Evolutionary conservation across 2,888 invertebrate species (phyloP), one percentile per base, ranked within the genome.

Genomic region (Spialia ferax): DNA sequence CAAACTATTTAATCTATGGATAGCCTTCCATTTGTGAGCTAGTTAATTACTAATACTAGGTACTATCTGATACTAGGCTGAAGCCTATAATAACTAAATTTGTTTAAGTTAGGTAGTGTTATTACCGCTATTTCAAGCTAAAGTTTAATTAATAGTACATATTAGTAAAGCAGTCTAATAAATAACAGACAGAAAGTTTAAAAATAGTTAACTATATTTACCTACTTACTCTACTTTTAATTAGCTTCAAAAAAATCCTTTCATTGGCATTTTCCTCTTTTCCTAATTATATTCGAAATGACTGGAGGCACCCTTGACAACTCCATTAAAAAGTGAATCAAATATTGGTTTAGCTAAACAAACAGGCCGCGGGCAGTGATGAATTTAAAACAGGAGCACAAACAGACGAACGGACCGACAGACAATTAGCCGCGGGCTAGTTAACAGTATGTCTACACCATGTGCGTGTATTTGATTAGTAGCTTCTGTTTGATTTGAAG

Each of bases 381-480:
- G 88, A 87, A 87, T 89, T 80, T 85, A 83, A 67, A 66, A 65
- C 50, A 45, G 76, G 79, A 78, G 70, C 60, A 74, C 82, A 84
- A 77, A 86, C 82, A 85, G 66, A 83, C 82, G 78, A 74, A 82
- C 83, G 83, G 67, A 61, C 66, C 75, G 74, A 74, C 69, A 71
- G 73, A 48, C 89, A 91, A 91, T 91, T 91, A 91, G 91, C 92
- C 83, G 69, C 75, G 73, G 88, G 92, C 83, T 75, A 82, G 74
- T 73, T 68, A 75, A 77, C 79, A 80, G 75, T 67, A 70, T 22
- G 32, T n/a, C 20, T 20, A 48, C 45, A 11, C 72, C 78, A 78
- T 78, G 78, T 76, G 77, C 74, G 26, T 20, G 10, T 77, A 73
- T 81, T 79, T 80, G 77, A 77, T 71, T 76, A 75, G 61, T 65